phyloP scores from a whole-genome alignment of 2,888 invertebrate genomes.

The Sturmia bella region DNA sequence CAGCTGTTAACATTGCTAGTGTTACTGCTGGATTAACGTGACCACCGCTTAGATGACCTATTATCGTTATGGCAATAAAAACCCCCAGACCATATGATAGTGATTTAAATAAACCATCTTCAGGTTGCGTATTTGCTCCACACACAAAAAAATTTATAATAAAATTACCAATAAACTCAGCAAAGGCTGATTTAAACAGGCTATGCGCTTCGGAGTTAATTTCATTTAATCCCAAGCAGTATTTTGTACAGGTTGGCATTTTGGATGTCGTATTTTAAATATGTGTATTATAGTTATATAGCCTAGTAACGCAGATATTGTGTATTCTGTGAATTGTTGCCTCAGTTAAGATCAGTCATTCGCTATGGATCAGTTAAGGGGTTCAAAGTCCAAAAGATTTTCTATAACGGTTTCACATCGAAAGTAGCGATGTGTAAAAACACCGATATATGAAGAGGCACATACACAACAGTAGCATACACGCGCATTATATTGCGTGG shows the following conservation, averaged over 20 bases:
- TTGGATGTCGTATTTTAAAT: background rate
- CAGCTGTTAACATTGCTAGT: constrained; percentile 88
- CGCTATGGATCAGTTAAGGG: too few relatives aligned
- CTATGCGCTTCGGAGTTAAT: constrained; percentile 80
- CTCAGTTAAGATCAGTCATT: too few relatives aligned
- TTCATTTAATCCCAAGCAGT: constrained; percentile 55
- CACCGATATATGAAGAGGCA: too few relatives aligned
- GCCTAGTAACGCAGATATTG: too few relatives aligned
- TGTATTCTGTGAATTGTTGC: too few relatives aligned
- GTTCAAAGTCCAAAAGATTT: too few relatives aligned
- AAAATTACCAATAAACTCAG: constrained; percentile 92
- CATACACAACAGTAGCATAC: too few relatives aligned
- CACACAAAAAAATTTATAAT: constrained; percentile 94
- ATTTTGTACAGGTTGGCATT: constrained; percentile 32
- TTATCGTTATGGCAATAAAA: constrained; percentile 89
- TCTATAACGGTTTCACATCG: too few relatives aligned
- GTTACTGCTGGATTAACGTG: constrained; percentile 97
- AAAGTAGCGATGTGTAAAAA: too few relatives aligned
- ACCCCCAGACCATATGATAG: constrained; percentile 93
- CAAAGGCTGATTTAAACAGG: constrained; percentile 90
- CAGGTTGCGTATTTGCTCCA: constrained; percentile 86
- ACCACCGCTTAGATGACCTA: constrained; percentile 94
- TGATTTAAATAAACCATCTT: constrained; percentile 86
- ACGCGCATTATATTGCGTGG: too few relatives aligned
- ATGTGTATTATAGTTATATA: too few relatives aligned